phyloP scores from a whole-genome alignment of 2,797 vertebrate species.

The Girardinus metallicus region DNA sequence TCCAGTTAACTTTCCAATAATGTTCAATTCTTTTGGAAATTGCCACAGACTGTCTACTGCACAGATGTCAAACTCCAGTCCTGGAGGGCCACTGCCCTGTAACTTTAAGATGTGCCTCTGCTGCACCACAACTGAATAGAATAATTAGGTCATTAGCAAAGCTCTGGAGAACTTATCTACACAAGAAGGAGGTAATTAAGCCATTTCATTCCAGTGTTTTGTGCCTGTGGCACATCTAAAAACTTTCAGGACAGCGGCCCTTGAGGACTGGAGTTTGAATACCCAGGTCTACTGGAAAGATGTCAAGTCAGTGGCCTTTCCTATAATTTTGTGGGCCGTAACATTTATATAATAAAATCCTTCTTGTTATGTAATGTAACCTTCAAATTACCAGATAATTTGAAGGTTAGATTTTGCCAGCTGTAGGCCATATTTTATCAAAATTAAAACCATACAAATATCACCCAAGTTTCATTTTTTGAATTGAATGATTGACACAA shows the following conservation, averaged over 20 bases:
- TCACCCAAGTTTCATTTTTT: background rate
- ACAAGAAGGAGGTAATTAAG: no score
- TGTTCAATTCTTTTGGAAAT: background rate
- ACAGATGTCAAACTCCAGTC: background rate
- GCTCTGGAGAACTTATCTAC: no score
- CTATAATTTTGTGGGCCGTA: background rate
- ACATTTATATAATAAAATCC: background rate
- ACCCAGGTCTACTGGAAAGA: background rate
- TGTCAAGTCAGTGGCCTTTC: background rate
- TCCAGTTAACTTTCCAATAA: background rate
- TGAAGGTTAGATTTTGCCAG: no score
- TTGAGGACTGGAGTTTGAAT: no score
- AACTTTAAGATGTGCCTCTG: no score
- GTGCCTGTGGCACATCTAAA: no score
- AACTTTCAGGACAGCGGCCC: no score
- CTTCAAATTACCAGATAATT: background rate
- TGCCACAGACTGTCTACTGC: background rate
- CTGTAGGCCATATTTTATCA: background rate
- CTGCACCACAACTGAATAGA: no score
- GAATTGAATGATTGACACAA: background rate
- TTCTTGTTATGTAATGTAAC: background rate
- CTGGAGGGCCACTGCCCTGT: no score
- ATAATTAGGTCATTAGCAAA: no score
- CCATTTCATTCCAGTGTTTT: no score
- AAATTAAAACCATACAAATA: background rate